Evolutionary conservation across 2,888 invertebrate species (phyloP).

Genomic region (Melieria omissa): DNA sequence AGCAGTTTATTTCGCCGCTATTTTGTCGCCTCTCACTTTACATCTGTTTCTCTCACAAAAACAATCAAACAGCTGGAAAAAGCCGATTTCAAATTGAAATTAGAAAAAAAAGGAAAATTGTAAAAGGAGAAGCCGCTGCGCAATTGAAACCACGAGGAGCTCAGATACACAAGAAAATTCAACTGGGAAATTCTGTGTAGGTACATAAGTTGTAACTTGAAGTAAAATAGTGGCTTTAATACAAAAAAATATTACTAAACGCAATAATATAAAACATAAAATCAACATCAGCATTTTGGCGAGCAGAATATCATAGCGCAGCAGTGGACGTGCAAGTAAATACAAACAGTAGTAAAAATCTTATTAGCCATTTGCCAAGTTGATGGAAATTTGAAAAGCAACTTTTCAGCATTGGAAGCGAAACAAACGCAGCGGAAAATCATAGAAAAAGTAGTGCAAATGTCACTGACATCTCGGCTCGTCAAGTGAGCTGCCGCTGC

Average conservation of each 20-base stretch:
- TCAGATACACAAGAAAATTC: neutral
- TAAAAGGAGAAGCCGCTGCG: slow-evolving; percentile 19
- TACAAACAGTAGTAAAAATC: too few species aligned
- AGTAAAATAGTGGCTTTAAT: neutral
- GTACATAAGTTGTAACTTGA: neutral
- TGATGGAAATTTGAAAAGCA: too few species aligned
- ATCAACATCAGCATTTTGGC: too few species aligned
- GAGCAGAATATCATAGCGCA: too few species aligned
- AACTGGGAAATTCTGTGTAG: neutral
- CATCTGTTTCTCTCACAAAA: too few species aligned
- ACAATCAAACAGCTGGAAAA: neutral
- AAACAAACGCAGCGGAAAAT: neutral
- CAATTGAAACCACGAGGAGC: slow-evolving; percentile 25
- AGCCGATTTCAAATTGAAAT: slow-evolving; percentile 13
- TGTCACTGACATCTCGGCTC: slow-evolving; percentile 33
- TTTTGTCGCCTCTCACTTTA: too few species aligned
- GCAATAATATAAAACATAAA: too few species aligned
- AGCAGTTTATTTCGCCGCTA: too few species aligned
- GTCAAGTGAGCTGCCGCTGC: neutral
- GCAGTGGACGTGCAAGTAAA: too few species aligned
- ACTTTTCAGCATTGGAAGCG: too few species aligned
- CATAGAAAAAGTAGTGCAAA: slow-evolving; percentile 32
- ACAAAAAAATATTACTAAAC: too few species aligned
- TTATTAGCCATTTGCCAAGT: too few species aligned
- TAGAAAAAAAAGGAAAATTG: slow-evolving; percentile 1